A percentile compares a stretch with the other conserved stretches of the same genome.
Evolutionary conservation across 2,888 invertebrate genomes (phyloP).

Genomic region (Caenorhabditis sp.): DNA sequence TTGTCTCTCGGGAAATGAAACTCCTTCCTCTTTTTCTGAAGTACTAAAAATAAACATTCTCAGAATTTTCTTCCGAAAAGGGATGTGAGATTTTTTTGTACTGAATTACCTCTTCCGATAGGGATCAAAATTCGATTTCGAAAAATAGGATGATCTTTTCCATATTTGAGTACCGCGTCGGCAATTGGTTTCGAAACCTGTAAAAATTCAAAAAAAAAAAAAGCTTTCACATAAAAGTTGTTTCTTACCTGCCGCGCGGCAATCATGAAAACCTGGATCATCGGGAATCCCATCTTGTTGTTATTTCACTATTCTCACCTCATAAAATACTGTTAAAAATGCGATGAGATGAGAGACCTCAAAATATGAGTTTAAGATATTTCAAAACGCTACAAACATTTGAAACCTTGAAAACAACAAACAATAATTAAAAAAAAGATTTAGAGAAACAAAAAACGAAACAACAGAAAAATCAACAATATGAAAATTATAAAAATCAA

Average conservation of each 20-base stretch:
- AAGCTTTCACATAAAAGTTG: no score
- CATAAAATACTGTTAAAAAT: constrained; percentile 2
- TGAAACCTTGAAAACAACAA: background rate
- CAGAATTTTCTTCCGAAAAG: constrained; percentile 3
- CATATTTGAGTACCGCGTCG: constrained; percentile 60
- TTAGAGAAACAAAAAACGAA: constrained; percentile 1
- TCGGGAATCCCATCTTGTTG: constrained; percentile 64
- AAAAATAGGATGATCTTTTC: constrained; percentile 65
- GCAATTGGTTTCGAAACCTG: constrained; percentile 67
- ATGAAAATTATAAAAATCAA: constrained; percentile 4
- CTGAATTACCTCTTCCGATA: constrained; percentile 51
- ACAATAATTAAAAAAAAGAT: background rate
- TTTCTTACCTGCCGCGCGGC: constrained; percentile 61
- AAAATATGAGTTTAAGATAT: no score
- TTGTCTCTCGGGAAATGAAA: no score
- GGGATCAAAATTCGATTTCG: constrained; percentile 61
- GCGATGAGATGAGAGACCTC: no score
- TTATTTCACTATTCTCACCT: background rate
- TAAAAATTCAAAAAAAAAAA: constrained; percentile 2
- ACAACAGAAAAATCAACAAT: constrained; percentile 6
- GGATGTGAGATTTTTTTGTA: constrained; percentile 1
- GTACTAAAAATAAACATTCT: no score
- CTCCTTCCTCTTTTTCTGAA: no score
- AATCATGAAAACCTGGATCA: constrained; percentile 68
- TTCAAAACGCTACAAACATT: background rate